A percentile compares a stretch with the other conserved stretches of the same genome.
Evolutionary conservation across 2,888 invertebrate species (phyloP).

Genomic region (Heteromurus nitidus): DNA sequence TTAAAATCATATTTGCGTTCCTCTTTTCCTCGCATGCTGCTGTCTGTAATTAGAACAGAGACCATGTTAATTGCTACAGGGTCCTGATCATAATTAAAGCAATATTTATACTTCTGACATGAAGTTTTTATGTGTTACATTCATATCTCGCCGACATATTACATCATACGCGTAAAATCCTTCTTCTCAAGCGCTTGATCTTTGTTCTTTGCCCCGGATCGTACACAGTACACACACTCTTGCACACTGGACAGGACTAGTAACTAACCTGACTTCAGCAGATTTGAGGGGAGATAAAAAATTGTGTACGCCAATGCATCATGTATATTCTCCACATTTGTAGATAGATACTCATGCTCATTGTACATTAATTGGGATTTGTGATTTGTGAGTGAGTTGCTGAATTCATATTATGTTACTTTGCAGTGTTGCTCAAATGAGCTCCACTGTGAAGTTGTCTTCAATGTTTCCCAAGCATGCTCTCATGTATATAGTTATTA

Average conservation of each 20-base stretch:
- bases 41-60: no score
- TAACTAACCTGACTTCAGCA: not conserved
- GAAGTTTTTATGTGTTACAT: not conserved
- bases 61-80: no score
- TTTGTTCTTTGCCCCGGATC: slow-evolving; percentile 3
- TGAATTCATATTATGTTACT: no score
- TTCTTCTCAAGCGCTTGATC: not conserved
- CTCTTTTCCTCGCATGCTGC: no score
- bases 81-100: no score
- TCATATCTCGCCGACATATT: not conserved
- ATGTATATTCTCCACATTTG: not conserved
- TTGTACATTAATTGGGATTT: not conserved
- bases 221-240: not conserved
- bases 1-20: no score
- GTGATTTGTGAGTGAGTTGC: not conserved
- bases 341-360: not conserved
- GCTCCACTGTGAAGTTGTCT: no score
- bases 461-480: no score
- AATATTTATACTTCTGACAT: no score
- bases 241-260: not conserved
- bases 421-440: no score
- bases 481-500: no score
- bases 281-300: not conserved
- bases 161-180: not conserved
- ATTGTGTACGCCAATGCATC: not conserved